Base-by-base conservation (phyloP, 2,888 invertebrate species). In the Platycheirus rosarum region DNA sequence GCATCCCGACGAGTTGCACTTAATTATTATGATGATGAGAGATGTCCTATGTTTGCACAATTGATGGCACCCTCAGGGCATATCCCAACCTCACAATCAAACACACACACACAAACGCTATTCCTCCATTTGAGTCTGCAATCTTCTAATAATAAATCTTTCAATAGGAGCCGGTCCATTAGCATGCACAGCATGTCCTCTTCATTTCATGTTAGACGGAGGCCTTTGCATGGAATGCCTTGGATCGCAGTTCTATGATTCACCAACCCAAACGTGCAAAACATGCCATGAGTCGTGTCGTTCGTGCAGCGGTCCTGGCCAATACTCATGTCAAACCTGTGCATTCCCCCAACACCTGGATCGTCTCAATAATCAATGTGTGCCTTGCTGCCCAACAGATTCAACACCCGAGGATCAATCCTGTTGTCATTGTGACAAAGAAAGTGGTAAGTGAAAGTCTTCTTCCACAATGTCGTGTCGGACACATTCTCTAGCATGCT, bases 141-240 rank as follows among this genome's bases (percentile, higher is more conserved):
- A 37, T 44, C 18, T 37, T 51, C 46, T 77, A 57, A 20, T 63
- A 62, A 69, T 74, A 20, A 49, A 63, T 73, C 62, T 37, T 57
- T 82, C 86, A 87, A 5, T 87, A 93, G 93, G 94, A 84, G 94
- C 95, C 62, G 95, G 95, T 0, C 95, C 95, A 0, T 91, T 95
- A 57, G 93, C 94, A 86, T 95, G 95, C 89, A 94, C 93, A 44
- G 93, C 95, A 0, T 95, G 95, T 85, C 94, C 94, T 0, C 91
- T 93, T 0, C 94, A 93, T 87, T 94, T 93, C 87, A 94, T 94
- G 94, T 89, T 95, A 8, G 94, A 95, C 85, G 94, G 94, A 75
- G 94, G 94, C 4, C 91, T 94, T 0, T 95, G 95, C 88, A 94
- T 95, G 93, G 95, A 94, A 88, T 95, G 95, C 84, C 92, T 94